These are phyloP conservation scores for Hippocampus kuda DNA, from an alignment of 2,797 vertebrate genomes.

Conservation along the genomic window DNA sequence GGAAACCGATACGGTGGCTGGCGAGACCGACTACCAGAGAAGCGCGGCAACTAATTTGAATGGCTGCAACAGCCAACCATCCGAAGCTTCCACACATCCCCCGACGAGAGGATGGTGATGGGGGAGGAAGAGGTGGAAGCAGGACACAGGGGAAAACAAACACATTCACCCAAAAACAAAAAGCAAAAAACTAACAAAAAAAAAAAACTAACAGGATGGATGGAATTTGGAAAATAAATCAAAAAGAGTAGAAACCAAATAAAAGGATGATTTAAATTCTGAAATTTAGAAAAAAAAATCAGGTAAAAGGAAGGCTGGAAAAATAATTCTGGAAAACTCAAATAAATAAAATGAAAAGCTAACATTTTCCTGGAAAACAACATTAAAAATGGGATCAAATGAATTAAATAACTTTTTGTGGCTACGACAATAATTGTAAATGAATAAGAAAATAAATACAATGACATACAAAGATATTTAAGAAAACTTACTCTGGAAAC, in stretches of 20 bases:
- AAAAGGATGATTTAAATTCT: background rate
- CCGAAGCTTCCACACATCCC: too few species aligned
- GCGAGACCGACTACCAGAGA: too few species aligned
- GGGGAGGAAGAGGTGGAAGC: too few species aligned
- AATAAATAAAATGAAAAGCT: background rate
- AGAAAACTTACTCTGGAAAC: conserved; percentile 60
- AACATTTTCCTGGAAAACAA: too few species aligned
- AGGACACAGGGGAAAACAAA: background rate
- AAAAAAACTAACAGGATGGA: background rate
- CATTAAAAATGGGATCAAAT: too few species aligned
- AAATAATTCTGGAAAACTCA: background rate
- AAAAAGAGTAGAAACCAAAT: background rate
- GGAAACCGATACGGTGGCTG: too few species aligned
- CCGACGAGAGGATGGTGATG: too few species aligned
- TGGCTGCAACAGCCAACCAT: too few species aligned
- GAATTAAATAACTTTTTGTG: too few species aligned
- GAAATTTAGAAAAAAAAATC: background rate
- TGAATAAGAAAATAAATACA: too few species aligned
- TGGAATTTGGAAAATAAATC: background rate
- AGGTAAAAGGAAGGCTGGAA: background rate
- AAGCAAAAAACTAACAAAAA: background rate
- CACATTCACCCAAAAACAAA: background rate
- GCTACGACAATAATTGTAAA: too few species aligned
- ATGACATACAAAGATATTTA: background rate
- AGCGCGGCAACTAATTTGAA: too few species aligned